Evolutionary conservation across 2,113 vertebrate genomes (phyloP).

Genomic region (Sander vitreus): DNA sequence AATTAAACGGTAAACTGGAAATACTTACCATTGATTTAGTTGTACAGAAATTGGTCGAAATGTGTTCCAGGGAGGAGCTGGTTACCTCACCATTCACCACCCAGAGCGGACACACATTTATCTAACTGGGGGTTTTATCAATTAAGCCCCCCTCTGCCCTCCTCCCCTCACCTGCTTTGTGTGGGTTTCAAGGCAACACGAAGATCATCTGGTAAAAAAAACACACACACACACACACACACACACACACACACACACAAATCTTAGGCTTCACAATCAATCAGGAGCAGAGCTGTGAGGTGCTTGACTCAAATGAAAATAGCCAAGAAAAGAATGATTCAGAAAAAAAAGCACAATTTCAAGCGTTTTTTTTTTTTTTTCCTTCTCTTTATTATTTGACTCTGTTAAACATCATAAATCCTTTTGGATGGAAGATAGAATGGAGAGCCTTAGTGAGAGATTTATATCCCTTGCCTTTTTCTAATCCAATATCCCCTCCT

Average conservation of each 20-base stretch:
- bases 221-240: slow-evolving; percentile 50
- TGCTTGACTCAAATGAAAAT: slow-evolving; percentile 50
- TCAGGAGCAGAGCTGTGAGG: slow-evolving; percentile 64
- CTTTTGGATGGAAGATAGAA: slow-evolving; percentile 73
- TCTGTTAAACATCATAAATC: slow-evolving; percentile 82
- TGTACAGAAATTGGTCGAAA: slow-evolving; percentile 79
- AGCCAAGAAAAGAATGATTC: slow-evolving; percentile 56
- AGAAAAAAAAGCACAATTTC: slow-evolving; percentile 68
- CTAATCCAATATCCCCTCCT: slow-evolving; percentile 80
- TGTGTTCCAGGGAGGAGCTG: slow-evolving; percentile 77
- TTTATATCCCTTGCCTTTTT: slow-evolving; percentile 82
- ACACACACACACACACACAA: slow-evolving; percentile 46
- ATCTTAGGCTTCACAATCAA: slow-evolving; percentile 69
- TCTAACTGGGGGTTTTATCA: slow-evolving; percentile 67
- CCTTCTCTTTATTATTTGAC: slow-evolving; percentile 71
- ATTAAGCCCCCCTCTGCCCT: slow-evolving; percentile 45
- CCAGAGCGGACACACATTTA: slow-evolving; percentile 69
- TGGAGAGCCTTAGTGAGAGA: slow-evolving; percentile 74
- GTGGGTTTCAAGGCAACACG: slow-evolving; percentile 46
- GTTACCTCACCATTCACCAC: slow-evolving; percentile 78
- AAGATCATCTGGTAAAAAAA: slow-evolving; percentile 71
- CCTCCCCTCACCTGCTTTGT: slow-evolving; percentile 49
- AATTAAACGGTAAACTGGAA: slow-evolving; percentile 86
- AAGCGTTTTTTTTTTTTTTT: slow-evolving; percentile 61
- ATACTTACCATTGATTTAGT: slow-evolving; percentile 83